Evolutionary conservation across 2,113 vertebrate species (phyloP), one percentile per base, ranked within the genome.

Genomic region (Oxyruncus cristatus): DNA sequence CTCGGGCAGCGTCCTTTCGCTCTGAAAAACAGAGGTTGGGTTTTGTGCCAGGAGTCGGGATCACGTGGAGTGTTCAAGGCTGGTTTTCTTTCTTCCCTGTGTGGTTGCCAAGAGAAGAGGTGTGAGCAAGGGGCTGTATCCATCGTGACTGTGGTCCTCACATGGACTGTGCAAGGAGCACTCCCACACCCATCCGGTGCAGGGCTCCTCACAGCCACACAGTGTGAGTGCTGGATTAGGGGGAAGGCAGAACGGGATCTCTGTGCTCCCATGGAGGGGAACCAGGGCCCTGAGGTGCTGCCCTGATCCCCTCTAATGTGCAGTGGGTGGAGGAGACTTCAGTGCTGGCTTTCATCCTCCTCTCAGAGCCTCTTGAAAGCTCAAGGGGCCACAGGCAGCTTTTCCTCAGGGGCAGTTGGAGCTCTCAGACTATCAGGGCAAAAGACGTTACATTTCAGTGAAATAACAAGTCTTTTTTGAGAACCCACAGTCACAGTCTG

Each of bases 151-250:
- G 5, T 1, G 1, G 14, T 20, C 17, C 0, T 3, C 70, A 47
- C 9, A 0, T 28, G 56, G 47, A 6, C 8, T 0, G 1, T 20
- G 62, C 0, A 0, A 77, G 75, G 46, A 86, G 30, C 1, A 0
- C 23, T 85, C 42, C 66, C 1, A 11, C 3, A 5, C 27, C 65
- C 5, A 0, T 6, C 24, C 9, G 0, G 16, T 2, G 1, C 59
- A 16, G 56, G 70, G 46, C 50, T 61, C 56, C 86, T 68, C 12
- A 9, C 33, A 68, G 70, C 76, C 3, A 0, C 3, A 0, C 21
- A 12, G 5, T 44, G 1, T 1, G 10, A 49, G 14, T 42, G 46
- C 27, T 2, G 5, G 4, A 3, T 4, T 35, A 30, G 18, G 14
- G 23, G 14, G 19, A 33, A 37, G 44, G 32, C n/a, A 71, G 20